Evolutionary conservation across 2,888 invertebrate species (phyloP), one percentile per base, ranked within the genome.

Genomic region (Morpho achilles): DNA sequence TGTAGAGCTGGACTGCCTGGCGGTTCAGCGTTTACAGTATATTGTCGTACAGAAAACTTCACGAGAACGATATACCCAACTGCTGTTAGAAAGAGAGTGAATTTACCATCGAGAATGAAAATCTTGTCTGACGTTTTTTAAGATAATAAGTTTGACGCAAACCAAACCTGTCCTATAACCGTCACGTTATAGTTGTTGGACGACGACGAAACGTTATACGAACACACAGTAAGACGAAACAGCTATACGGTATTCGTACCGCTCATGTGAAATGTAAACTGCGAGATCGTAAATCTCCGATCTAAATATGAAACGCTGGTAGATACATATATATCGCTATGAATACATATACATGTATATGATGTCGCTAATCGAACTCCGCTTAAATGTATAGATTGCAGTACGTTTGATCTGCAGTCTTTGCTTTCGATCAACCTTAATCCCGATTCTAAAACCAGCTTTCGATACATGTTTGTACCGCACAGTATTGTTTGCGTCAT

Each of bases 361-460:
- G 50, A 56, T 61, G 59, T 59, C 61, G 43, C 56, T 50, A 62
- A 62, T 64, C 59, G 62, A 54, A 63, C 56, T 54, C n/a, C 45
- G 50, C 56, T 53, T 47, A 51, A 45, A 58, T 56, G 52, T 53
- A 46, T 46, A 49, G 46, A 52, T 22, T 54, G 53, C 54, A 47
- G 23, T 48, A 49, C 59, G 58, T 59, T 60, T 60, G 46, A 59
- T 61, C 60, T 58, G 56, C 45, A 50, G 50, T 56, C 44, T 57
- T 56, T 61, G 61, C 56, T 54, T 59, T 59, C 60, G 53, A 58
- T 59, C 61, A 60, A 64, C 59, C 56, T 56, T 56, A 62, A 60
- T 62, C 64, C 59, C 57, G 22, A 43, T 66, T 58, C 60, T 61
- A 62, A 57, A 62, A 64, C 51, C 56, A 53, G 58, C 56, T 59